phyloP scores from a whole-genome alignment of 2,797 vertebrate genomes.

The Enteromius thamalakanensis region DNA sequence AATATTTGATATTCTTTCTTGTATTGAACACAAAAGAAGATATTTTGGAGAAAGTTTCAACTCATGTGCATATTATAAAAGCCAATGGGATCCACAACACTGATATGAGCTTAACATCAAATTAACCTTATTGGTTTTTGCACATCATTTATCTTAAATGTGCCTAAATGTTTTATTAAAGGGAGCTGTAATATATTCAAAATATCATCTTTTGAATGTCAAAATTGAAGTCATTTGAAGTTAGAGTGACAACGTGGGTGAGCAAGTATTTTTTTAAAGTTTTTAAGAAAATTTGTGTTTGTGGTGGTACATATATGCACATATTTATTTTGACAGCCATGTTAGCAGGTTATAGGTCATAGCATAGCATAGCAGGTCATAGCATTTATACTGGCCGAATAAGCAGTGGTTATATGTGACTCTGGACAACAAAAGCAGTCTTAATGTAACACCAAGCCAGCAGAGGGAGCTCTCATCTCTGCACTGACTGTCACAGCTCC shows the following conservation, averaged over 20 bases:
- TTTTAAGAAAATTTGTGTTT: conserved; percentile 11
- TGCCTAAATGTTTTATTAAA: not conserved
- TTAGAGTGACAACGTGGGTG: not conserved
- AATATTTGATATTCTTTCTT: not conserved
- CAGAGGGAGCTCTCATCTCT: no score
- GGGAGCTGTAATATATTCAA: not conserved
- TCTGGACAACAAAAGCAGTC: no score
- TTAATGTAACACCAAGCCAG: no score
- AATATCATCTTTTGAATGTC: not conserved
- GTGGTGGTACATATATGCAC: not conserved
- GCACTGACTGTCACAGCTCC: no score
- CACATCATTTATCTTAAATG: not conserved
- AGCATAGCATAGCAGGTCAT: not conserved
- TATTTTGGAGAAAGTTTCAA: not conserved
- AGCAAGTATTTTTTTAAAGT: no score
- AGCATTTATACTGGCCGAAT: not conserved
- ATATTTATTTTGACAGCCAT: not conserved
- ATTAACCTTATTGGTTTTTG: not conserved
- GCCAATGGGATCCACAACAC: not conserved
- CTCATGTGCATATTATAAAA: not conserved
- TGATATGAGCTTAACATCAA: not conserved
- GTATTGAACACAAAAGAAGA: not conserved
- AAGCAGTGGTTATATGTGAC: not conserved
- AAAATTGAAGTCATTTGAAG: not conserved
- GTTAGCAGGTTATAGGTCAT: not conserved